A percentile compares a stretch with the other conserved stretches of the same genome.
phyloP scores from a whole-genome alignment of 2,888 invertebrate species.

The Luperina testacea region DNA sequence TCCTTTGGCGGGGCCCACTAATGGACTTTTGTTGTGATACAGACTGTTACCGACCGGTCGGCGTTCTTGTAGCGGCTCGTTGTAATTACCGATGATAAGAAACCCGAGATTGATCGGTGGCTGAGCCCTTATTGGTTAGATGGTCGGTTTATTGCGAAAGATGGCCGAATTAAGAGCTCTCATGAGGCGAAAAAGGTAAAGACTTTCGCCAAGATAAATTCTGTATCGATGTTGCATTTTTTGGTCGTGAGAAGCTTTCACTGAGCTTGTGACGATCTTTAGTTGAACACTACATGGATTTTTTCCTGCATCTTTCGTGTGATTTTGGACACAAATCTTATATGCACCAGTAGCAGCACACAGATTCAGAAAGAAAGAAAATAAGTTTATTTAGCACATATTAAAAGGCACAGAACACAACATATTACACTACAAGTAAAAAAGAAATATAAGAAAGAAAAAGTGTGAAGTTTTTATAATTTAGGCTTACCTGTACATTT shows the following conservation, averaged over 20 bases:
- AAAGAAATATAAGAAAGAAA: too few species aligned
- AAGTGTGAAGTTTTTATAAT: too few species aligned
- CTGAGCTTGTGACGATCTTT: background rate
- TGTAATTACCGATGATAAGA: constrained; percentile 63
- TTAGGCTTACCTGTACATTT: too few species aligned
- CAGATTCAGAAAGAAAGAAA: background rate
- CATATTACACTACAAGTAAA: too few species aligned
- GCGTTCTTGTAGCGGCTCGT: constrained; percentile 50
- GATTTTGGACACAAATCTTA: background rate
- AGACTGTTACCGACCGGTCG: constrained; percentile 64
- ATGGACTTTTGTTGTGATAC: constrained; percentile 82
- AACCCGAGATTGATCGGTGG: constrained; percentile 50
- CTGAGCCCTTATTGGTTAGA: constrained; percentile 18
- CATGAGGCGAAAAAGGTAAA: constrained; percentile 1
- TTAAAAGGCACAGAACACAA: too few species aligned
- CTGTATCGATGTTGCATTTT: background rate
- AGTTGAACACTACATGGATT: background rate
- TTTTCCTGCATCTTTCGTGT: too few species aligned
- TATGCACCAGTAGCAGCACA: background rate
- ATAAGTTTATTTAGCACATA: too few species aligned
- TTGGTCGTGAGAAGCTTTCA: background rate
- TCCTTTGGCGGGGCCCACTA: constrained; percentile 71
- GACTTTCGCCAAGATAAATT: background rate
- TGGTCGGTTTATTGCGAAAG: constrained; percentile 6
- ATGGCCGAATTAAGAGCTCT: constrained; percentile 18